Conservation (phyloP, 1,140 invertebrate genomes). For the Drosophila santomea region DNA sequence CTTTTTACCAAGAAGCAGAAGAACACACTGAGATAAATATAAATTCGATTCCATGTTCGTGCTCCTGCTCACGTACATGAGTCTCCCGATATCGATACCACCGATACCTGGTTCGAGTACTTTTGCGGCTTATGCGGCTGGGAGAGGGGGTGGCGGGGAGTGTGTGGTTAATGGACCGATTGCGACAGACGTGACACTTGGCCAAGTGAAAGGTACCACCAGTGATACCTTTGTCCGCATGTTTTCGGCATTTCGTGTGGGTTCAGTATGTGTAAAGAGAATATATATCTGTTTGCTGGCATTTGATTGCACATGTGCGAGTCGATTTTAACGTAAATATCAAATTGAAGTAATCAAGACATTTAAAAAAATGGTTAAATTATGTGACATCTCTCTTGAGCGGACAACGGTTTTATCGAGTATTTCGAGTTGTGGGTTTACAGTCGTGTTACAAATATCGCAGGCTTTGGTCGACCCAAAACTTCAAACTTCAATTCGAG, state of each 20-base stretch:
- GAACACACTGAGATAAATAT: conserved; percentile 42
- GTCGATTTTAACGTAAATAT: conserved; percentile 1
- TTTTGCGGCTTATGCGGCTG: neutral
- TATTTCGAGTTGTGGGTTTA: no score
- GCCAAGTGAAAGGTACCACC: conserved; percentile 25
- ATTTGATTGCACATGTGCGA: conserved; percentile 7
- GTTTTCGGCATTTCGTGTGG: neutral
- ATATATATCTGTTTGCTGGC: neutral
- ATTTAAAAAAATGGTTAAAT: neutral
- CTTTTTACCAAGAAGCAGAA: neutral
- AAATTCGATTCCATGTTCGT: conserved; percentile 54
- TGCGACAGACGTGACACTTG: conserved; percentile 42
- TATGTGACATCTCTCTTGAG: neutral
- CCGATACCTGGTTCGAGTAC: conserved; percentile 27
- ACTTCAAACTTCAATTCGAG: conserved; percentile 19
- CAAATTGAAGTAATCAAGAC: neutral
- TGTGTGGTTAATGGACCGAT: conserved; percentile 35
- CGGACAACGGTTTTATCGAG: neutral
- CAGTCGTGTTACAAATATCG: neutral
- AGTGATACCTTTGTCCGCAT: conserved; percentile 26
- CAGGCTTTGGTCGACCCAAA: neutral
- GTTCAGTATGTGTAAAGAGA: neutral
- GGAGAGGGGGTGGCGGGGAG: neutral
- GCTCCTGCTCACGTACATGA: conserved; percentile 56
- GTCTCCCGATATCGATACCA: conserved; percentile 42